Evolutionary conservation across 2,113 vertebrate species (phyloP), one percentile per base, ranked within the genome.

Genomic region (Archilochus colubris): DNA sequence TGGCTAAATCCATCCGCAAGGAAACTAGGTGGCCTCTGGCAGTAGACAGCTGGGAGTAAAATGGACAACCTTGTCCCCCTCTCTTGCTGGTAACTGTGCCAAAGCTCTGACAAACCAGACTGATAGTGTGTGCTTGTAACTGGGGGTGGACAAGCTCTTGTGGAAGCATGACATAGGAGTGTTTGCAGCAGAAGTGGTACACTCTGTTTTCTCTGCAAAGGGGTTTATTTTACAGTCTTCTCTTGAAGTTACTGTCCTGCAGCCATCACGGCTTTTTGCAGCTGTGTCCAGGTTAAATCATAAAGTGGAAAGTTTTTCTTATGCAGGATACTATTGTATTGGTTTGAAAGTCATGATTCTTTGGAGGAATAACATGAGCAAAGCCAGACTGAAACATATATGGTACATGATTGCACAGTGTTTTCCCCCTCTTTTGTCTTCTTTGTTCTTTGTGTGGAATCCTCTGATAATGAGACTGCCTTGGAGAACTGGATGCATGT

Each of bases 271-370:
- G 23, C 3, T 59, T 77, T 69, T 40, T 7, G 1, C 10, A 24
- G 21, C 36, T 11, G 40, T 86, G 12, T 27, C 68, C n/a, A 31
- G n/a, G 33, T 61, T 80, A 74, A 69, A 72, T 53, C 17, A 11
- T 69, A 22, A 66, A 84, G 36, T 20, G 51, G 7, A 31, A 53
- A 23, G 23, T 86, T 86, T 3, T 3, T 81, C 14, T 62, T 73
- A 66, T 1, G 0, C 61, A 19, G 63, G n/a, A 23, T 44, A 73
- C 16, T 59, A 0, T 8, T 55, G 33, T 59, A 7, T 46, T 68
- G 21, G 46, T 95, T 91, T 66, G 27, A 54, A 92, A 91, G 40
- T 73, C 5, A 2, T 33, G 51, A n/a, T 70, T 61, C 51, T n/a
- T 23, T 75, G n/a, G 55, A 66, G 25, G 62, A 91, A 25, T 76